Conservation (phyloP, 2,888 invertebrate species). For the Dermolepida albohirtum region DNA sequence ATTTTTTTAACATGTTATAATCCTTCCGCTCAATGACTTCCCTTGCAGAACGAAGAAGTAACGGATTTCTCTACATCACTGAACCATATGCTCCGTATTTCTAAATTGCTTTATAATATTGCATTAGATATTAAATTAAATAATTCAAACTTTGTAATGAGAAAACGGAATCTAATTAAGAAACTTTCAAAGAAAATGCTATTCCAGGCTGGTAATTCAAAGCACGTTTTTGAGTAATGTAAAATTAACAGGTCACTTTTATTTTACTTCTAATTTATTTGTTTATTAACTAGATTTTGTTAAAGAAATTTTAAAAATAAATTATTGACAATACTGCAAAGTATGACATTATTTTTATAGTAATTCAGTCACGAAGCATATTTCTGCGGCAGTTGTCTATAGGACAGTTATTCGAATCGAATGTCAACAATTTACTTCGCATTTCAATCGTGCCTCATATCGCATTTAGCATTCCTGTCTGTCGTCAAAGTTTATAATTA, state of each 20-base stretch:
- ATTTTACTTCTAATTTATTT: no score
- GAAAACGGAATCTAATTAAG: not conserved
- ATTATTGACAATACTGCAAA: no score
- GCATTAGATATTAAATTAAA: constrained; percentile 4
- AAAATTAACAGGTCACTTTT: no score
- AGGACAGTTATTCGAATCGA: constrained; percentile 12
- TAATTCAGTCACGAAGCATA: not conserved
- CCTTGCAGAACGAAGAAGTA: constrained; percentile 29
- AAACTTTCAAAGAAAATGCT: not conserved
- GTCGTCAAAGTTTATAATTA: constrained; percentile 27
- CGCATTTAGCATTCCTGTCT: constrained; percentile 22
- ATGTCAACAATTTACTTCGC: constrained; percentile 31
- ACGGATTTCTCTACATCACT: constrained; percentile 25
- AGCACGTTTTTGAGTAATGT: no score
- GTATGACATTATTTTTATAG: no score
- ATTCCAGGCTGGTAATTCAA: no score
- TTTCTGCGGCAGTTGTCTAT: not conserved
- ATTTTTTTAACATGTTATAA: constrained; percentile 25
- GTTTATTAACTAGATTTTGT: no score
- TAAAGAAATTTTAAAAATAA: no score
- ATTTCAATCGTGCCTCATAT: constrained; percentile 18
- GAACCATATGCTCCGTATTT: constrained; percentile 28
- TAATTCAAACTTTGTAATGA: not conserved
- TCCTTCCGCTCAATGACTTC: constrained; percentile 30
- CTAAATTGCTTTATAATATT: constrained; percentile 18